Evolutionary conservation across 1,140 invertebrate species (phyloP).

Genomic region (Colletes gigas): DNA sequence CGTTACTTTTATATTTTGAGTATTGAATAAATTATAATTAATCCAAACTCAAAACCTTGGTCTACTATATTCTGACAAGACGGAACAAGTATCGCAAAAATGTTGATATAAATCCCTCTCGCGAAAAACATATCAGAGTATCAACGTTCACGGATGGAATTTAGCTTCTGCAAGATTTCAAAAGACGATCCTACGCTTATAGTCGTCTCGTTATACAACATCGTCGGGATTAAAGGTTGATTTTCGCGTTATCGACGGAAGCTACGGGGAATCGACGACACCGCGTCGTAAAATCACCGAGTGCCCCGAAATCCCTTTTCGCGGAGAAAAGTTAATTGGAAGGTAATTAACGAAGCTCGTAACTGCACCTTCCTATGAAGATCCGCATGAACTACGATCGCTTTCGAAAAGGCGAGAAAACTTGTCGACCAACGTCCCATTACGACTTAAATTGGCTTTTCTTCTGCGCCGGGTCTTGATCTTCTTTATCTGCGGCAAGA

Average conservation of each 20-base stretch:
- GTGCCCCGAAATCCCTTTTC: background rate
- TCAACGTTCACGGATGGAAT: background rate
- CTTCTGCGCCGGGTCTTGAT: slow-evolving; percentile 18
- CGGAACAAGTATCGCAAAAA: too few relatives aligned
- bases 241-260: background rate
- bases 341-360: slow-evolving; percentile 40
- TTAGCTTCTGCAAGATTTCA: background rate
- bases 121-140: too few relatives aligned
- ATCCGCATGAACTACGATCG: slow-evolving; percentile 6
- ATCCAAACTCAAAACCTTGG: too few relatives aligned
- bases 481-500: slow-evolving; percentile 16
- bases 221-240: background rate
- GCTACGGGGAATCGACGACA: background rate
- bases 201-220: background rate
- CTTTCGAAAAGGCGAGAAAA: slow-evolving; percentile 18
- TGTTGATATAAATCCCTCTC: too few relatives aligned
- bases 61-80: too few relatives aligned
- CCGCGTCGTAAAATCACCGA: background rate
- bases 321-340: slow-evolving; percentile 27
- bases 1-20: too few relatives aligned
- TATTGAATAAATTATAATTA: too few relatives aligned
- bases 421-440: slow-evolving; percentile 19
- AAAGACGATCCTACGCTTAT: background rate
- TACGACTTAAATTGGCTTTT: slow-evolving; percentile 48
- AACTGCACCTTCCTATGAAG: slow-evolving; percentile 24